Evolutionary conservation across 1,140 invertebrate species (phyloP).

Genomic region (Contarinia nasturtii): DNA sequence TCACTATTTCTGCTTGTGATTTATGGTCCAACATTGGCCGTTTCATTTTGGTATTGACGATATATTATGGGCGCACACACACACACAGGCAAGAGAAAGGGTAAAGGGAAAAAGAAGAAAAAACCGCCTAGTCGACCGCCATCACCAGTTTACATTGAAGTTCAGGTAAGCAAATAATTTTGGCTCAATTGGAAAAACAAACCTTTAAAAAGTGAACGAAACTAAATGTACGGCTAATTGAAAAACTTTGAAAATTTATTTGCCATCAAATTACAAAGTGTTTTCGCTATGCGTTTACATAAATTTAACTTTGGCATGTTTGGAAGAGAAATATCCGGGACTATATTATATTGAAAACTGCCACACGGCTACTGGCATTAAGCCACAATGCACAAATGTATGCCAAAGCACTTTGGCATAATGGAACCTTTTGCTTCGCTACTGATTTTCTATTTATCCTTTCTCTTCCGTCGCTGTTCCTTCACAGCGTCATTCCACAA

Average conservation of each 20-base stretch:
- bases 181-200: neutral
- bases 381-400: neutral
- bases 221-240: no score
- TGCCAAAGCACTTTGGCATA: conserved; percentile 5
- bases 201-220: no score
- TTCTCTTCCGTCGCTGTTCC: conserved; percentile 2
- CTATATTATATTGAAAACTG: conserved; percentile 5
- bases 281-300: no score
- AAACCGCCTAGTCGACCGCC: neutral
- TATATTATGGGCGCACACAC: no score
- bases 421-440: neutral
- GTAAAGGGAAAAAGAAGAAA: neutral
- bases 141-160: conserved; percentile 14
- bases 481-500: no score
- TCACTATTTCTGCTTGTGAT: no score
- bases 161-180: conserved; percentile 13
- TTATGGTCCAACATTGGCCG: no score
- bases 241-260: no score
- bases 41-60: no score
- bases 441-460: no score
- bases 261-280: no score
- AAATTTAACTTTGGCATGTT: neutral
- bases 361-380: conserved; percentile 15
- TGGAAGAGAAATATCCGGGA: neutral
- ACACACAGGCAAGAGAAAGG: neutral